phyloP scores from a whole-genome alignment of 2,888 invertebrate species.

The Apamea monoglypha region DNA sequence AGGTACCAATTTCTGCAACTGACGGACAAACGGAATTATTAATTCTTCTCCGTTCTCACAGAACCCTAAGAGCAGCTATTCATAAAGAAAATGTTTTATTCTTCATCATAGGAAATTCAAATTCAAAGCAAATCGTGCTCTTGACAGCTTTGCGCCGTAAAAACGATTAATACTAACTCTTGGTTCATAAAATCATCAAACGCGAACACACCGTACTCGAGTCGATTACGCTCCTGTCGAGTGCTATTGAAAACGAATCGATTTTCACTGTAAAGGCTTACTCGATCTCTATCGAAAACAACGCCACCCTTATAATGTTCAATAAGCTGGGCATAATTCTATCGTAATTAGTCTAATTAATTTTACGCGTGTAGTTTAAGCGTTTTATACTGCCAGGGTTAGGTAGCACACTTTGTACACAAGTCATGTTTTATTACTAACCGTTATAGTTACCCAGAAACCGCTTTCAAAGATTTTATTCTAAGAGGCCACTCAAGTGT shows the following conservation, averaged over 20 bases:
- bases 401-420: not conserved
- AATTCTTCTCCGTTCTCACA: not conserved
- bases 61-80: not conserved
- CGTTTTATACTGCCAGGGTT: not conserved
- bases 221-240: conserved; percentile 52
- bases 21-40: not conserved
- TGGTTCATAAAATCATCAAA: conserved; percentile 53
- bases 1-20: not conserved
- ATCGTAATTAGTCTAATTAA: conserved; percentile 34
- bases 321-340: conserved; percentile 23
- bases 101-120: conserved; percentile 42
- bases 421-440: conserved; percentile 7
- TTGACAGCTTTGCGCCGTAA: conserved; percentile 41
- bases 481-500: not conserved
- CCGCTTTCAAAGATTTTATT: not conserved
- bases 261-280: conserved; percentile 48
- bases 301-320: conserved; percentile 18
- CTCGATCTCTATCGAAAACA: conserved; percentile 47
- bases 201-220: conserved; percentile 48
- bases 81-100: conserved; percentile 20
- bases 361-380: not conserved
- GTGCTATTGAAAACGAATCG: conserved; percentile 57
- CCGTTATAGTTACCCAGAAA: not conserved
- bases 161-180: conserved; percentile 60
- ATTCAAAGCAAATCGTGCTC: conserved; percentile 47